Base-by-base conservation (phyloP, 2,797 vertebrate species). In the Rhadinocentrus ornatus region DNA sequence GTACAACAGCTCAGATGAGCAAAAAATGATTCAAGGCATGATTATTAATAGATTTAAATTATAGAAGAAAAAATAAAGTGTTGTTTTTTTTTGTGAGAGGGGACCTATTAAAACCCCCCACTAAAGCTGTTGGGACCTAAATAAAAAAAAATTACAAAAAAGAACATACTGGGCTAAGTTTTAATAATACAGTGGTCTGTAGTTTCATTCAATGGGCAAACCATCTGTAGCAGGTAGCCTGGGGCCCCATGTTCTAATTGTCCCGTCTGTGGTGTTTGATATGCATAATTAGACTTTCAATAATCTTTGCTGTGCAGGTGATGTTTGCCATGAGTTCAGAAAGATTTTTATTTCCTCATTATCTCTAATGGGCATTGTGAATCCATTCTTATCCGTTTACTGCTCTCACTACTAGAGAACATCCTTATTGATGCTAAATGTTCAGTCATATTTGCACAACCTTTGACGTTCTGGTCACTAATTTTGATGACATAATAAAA, bases 241-340 rank as follows among this genome's bases (percentile, higher is more conserved):
- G 70, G 75, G 86, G 90, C 81, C 80, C 80, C 71, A 75, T 44
- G 3, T 44, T 87, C 82, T 91, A 92, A 92, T 92, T 85, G 90
- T 89, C 83, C 89, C 85, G 82, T 92, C 91, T 93, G 92, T 73
- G 71, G 79, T 85, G 84, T 92, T 91, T 91, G 90, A 91, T 91
- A 89, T 91, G 89, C 90, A 82, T 92, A 94, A 93, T 93, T 94
- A 91, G 84, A 92, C 91, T 92, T 93, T 91, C 91, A 92, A 92
- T 93, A 92, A 92, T 93, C 88, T 90, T 91, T 90, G 84, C 86
- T 77, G 63, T 81, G 80, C 83, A 90, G 91, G 91, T 92, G 86
- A 90, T 88, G 87, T 92, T 90, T 88, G 86, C 87, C 65, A 50
- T 57, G 75, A 80, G 75, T 89, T 87, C 69, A 81, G 46, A 75